Evolutionary conservation across 2,113 vertebrate species (phyloP).

Genomic region (Globicephala melas): DNA sequence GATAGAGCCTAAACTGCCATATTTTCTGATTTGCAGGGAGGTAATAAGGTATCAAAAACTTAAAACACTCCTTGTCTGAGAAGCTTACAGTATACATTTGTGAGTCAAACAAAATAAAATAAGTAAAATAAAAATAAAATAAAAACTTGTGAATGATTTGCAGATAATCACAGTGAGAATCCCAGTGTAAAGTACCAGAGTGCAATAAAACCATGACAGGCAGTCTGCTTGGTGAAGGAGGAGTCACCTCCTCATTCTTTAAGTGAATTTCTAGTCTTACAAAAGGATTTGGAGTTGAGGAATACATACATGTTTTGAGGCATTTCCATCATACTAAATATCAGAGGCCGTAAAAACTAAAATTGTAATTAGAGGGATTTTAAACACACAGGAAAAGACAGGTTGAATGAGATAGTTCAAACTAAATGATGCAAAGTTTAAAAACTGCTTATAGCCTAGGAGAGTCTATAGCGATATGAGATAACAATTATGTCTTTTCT

Average conservation of each 20-base stretch:
- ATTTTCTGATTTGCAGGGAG: neutral
- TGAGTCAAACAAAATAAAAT: neutral
- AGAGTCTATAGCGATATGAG: neutral
- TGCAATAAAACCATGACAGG: neutral
- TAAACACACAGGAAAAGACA: neutral
- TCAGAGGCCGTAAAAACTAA: neutral
- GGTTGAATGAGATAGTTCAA: neutral
- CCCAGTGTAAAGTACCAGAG: accelerated
- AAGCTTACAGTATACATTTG: neutral
- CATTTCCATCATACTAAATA: neutral
- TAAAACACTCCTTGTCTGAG: neutral
- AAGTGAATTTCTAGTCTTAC: neutral
- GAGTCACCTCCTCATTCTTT: neutral
- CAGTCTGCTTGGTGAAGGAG: neutral
- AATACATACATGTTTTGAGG: neutral
- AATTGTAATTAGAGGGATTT: neutral
- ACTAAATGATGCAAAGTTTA: neutral
- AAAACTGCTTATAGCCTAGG: neutral
- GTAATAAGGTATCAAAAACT: neutral
- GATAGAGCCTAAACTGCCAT: neutral
- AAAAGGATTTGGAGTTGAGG: neutral
- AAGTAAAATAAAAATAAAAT: neutral
- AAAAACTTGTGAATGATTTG: neutral
- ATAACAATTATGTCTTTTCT: neutral
- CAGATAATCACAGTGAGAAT: neutral